Conservation (phyloP, 1,140 invertebrate species). For the Ptiloglossa arizonensis region DNA sequence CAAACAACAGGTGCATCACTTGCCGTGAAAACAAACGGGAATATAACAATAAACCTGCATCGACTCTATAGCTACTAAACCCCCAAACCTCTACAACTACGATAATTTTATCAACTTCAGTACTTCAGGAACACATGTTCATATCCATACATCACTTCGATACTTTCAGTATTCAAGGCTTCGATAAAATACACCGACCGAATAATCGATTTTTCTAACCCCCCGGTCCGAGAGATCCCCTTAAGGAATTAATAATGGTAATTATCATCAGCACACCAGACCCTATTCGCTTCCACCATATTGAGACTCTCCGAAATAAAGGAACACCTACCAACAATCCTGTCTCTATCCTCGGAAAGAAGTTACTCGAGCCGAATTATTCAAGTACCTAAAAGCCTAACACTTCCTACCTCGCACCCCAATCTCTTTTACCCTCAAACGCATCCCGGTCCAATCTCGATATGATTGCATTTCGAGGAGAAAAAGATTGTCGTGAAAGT, state of each 20-base stretch:
- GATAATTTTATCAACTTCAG: too few species aligned
- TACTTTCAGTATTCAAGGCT: too few species aligned
- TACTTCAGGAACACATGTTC: too few species aligned
- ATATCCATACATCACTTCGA: too few species aligned
- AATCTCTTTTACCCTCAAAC: background rate
- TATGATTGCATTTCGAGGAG: conserved; percentile 21
- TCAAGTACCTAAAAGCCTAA: background rate
- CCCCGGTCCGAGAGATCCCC: too few species aligned
- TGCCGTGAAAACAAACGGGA: too few species aligned
- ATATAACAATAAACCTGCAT: too few species aligned
- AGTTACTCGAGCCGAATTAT: conserved; percentile 2
- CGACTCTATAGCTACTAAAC: too few species aligned
- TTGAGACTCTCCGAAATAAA: background rate
- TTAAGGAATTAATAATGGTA: too few species aligned
- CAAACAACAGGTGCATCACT: too few species aligned
- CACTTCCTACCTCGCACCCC: background rate
- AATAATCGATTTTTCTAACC: background rate
- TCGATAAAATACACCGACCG: too few species aligned
- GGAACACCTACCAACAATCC: background rate
- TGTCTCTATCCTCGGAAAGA: background rate
- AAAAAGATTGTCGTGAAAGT: conserved; percentile 51
- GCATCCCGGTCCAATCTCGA: conserved; percentile 12
- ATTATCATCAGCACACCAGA: background rate
- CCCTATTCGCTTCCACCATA: background rate
- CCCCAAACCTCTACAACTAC: too few species aligned